Evolutionary conservation across 2,888 invertebrate species (phyloP).

Genomic region (Yponomeuta evonymella): DNA sequence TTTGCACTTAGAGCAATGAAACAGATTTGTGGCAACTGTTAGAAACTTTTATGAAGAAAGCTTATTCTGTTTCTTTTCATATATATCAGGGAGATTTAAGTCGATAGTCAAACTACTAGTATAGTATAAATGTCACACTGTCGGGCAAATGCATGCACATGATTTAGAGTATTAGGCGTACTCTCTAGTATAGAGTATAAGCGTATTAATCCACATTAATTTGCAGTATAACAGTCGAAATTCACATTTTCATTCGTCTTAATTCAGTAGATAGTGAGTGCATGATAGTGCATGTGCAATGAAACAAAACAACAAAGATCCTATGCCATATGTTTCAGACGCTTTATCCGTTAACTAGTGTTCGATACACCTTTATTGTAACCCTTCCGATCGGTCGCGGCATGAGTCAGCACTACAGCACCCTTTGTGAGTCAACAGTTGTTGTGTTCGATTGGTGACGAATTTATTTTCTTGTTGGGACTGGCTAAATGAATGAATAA

Average conservation of each 20-base stretch:
- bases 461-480: constrained; percentile 7
- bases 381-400: constrained; percentile 30
- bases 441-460: constrained; percentile 10
- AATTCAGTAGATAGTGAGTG: too few species aligned
- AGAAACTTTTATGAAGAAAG: background rate
- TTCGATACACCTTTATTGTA: constrained; percentile 34
- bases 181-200: too few species aligned
- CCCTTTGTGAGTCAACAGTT: constrained; percentile 9
- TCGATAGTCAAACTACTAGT: background rate
- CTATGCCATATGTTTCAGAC: constrained; percentile 7
- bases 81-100: background rate
- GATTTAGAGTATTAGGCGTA: too few species aligned
- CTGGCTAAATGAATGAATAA: background rate
- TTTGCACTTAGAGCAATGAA: background rate
- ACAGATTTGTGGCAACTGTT: background rate
- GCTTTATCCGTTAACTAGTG: constrained; percentile 48
- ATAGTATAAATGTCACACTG: too few species aligned
- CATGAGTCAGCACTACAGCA: constrained; percentile 46
- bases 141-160: too few species aligned
- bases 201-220: too few species aligned
- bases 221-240: too few species aligned
- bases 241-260: too few species aligned
- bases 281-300: background rate
- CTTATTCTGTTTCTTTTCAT: background rate
- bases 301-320: background rate